These are phyloP conservation scores for Cepaea nemoralis DNA, from an alignment of 1,140 invertebrate species.

Conservation along the genomic window DNA sequence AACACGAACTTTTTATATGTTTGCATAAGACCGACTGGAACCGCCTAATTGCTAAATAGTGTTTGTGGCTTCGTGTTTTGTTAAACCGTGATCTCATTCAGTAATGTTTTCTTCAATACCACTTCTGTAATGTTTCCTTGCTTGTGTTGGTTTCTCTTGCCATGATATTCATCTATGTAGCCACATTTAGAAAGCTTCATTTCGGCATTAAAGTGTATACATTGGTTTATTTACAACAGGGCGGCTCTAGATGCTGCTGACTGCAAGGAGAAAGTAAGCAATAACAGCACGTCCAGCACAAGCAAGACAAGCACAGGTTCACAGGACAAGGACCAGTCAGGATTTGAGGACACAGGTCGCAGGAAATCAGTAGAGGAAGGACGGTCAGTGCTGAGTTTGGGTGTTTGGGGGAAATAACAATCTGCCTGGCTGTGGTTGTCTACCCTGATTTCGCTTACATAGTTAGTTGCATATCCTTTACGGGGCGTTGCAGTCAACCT, in stretches of 20 bases:
- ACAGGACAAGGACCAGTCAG: not conserved
- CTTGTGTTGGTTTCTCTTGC: not conserved
- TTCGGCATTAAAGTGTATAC: not conserved
- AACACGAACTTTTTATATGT: too few relatives aligned
- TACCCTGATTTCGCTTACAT: not conserved
- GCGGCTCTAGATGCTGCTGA: not conserved
- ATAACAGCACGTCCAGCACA: not conserved
- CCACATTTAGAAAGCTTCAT: not conserved
- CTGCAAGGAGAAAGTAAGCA: not conserved
- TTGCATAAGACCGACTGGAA: too few relatives aligned
- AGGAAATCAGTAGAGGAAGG: constrained; percentile 25
- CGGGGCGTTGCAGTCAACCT: not conserved
- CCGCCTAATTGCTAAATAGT: too few relatives aligned
- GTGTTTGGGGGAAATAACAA: not conserved
- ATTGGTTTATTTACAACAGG: not conserved
- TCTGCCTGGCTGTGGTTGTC: not conserved
- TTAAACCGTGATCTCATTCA: too few relatives aligned
- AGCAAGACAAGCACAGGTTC: not conserved
- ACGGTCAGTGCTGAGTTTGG: constrained; percentile 1
- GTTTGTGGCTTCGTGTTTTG: too few relatives aligned
- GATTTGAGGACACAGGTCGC: constrained; percentile 18
- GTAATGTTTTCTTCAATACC: not conserved
- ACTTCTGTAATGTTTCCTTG: not conserved
- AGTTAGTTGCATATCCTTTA: not conserved
- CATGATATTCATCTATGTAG: not conserved